phyloP scores from a whole-genome alignment of 2,113 vertebrate species.

The Edolisoma coerulescens region DNA sequence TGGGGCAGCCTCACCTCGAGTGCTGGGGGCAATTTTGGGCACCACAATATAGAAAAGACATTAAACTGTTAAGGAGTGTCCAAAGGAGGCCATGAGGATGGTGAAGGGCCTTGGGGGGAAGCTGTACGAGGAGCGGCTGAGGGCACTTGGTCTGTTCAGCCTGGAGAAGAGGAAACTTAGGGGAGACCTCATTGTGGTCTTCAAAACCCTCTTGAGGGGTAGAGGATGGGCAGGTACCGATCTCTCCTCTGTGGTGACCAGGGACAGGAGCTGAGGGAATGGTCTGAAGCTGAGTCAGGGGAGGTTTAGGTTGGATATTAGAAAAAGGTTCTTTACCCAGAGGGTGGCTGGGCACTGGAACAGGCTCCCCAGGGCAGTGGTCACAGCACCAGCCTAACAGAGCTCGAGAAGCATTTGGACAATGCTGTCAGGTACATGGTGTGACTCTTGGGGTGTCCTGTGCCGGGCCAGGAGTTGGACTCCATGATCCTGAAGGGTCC shows the following conservation, averaged over 20 bases:
- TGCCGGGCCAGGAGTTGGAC: neutral
- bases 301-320: neutral
- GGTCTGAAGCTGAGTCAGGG: neutral
- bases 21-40: neutral
- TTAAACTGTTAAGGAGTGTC: neutral
- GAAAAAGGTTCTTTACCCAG: neutral
- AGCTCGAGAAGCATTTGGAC: neutral
- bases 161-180: neutral
- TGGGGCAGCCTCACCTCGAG: rapidly evolving
- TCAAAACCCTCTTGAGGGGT: neutral
- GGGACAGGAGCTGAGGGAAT: rapidly evolving
- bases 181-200: neutral
- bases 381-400: neutral
- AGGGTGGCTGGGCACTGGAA: neutral
- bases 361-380: neutral
- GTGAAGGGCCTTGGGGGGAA: neutral
- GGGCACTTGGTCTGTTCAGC: neutral
- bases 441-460: neutral
- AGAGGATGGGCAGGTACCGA: neutral
- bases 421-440: rapidly evolving
- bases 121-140: rapidly evolving
- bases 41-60: neutral
- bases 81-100: neutral
- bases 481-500: neutral
- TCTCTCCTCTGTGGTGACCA: neutral